These are phyloP conservation scores for Gallinago solitaria DNA, from an alignment of 2,797 vertebrate species.

Conservation along the genomic window DNA sequence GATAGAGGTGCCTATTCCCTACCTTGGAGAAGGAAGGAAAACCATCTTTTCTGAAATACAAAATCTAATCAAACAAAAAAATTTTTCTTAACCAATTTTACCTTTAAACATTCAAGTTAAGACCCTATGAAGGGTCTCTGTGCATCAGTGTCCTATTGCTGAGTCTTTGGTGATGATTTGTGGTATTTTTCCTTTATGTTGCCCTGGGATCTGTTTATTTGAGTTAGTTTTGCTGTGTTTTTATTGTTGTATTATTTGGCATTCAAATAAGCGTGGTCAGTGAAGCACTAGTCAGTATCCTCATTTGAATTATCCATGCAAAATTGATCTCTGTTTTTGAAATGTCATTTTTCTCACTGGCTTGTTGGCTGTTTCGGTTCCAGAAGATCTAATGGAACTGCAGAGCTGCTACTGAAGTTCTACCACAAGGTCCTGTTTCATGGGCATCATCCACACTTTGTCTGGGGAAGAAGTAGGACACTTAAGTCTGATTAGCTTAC, in stretches of 20 bases:
- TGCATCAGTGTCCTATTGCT: neutral
- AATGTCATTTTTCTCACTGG: neutral
- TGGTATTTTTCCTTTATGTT: neutral
- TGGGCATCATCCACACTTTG: neutral
- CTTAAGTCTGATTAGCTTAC: neutral
- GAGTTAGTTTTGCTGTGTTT: neutral
- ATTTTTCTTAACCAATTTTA: neutral
- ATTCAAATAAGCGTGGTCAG: constrained; percentile 26
- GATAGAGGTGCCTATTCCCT: neutral
- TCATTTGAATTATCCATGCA: constrained; percentile 35
- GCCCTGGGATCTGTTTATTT: neutral
- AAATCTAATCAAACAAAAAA: neutral
- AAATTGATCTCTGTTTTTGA: neutral
- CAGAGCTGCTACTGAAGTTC: neutral
- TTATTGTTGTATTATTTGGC: constrained; percentile 31
- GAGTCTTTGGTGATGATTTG: neutral
- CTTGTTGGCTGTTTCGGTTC: neutral
- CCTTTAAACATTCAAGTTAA: neutral
- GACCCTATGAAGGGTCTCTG: neutral
- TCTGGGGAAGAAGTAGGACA: neutral
- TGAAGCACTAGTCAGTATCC: neutral
- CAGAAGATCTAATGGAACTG: neutral
- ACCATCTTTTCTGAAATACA: neutral
- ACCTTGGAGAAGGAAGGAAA: neutral
- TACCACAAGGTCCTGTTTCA: neutral